These are phyloP conservation scores for Campylomormyrus numenius DNA, from an alignment of 2,113 vertebrate species.

Conservation along the genomic window DNA sequence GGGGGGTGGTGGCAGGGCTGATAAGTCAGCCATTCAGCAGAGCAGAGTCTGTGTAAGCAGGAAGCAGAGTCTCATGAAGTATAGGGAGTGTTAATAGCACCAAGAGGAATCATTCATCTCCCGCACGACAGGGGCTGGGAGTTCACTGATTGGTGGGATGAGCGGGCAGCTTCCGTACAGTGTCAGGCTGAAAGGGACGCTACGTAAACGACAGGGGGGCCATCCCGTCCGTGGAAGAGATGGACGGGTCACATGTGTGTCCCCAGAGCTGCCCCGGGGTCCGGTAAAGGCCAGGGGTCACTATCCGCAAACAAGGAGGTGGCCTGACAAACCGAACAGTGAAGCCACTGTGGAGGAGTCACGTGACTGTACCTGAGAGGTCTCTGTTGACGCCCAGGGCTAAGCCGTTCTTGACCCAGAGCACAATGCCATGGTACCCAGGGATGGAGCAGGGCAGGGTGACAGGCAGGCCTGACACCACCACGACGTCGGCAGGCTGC, in stretches of 20 bases:
- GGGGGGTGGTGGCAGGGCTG: neutral
- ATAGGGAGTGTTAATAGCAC: neutral
- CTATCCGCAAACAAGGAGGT: neutral
- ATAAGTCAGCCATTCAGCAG: neutral
- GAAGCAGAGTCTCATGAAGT: neutral
- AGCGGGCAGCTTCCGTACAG: neutral
- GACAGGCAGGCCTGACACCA: constrained; percentile 76
- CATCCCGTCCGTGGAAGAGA: neutral
- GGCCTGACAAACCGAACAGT: neutral
- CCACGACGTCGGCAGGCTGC: constrained; percentile 81
- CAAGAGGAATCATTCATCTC: neutral
- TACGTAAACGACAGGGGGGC: neutral
- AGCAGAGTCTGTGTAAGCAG: neutral
- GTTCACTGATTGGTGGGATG: neutral
- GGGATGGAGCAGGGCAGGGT: constrained; percentile 79
- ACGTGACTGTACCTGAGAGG: constrained; percentile 69
- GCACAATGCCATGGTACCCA: constrained; percentile 79
- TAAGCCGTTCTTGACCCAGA: constrained; percentile 84
- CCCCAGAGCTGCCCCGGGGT: neutral
- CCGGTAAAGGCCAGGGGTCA: neutral
- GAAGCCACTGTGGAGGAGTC: neutral
- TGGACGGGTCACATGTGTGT: neutral
- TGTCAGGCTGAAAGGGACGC: neutral
- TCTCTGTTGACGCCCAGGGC: constrained; percentile 79
- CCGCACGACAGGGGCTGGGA: neutral